Conservation (phyloP, 2,888 invertebrate genomes). For the Amphipoea lucens region DNA sequence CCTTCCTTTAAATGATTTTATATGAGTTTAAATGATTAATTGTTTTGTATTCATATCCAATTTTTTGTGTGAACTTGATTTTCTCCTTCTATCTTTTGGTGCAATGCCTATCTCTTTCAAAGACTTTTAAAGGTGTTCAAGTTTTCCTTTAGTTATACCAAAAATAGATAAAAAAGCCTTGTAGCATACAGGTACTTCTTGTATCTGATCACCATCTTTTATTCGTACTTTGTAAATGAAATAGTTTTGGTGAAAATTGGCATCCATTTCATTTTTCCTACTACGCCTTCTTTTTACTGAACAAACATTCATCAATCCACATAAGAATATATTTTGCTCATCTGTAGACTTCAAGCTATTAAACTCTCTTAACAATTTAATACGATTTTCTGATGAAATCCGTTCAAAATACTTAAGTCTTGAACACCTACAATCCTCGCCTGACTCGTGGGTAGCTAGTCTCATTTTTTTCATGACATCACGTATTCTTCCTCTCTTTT, state of each 20-base stretch:
- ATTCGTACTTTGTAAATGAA: neutral
- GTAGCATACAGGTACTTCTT: conserved; percentile 1
- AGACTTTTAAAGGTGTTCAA: neutral
- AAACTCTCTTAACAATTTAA: neutral
- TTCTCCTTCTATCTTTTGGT: neutral
- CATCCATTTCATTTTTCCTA: conserved; percentile 1
- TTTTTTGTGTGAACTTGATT: conserved; percentile 1
- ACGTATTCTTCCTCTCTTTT: neutral
- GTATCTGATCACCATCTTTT: neutral
- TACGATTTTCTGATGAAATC: neutral
- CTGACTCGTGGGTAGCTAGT: neutral
- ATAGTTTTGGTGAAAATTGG: conserved; percentile 1
- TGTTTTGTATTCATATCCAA: neutral
- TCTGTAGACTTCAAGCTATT: neutral
- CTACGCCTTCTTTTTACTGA: neutral
- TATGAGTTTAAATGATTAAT: too few species aligned
- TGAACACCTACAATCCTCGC: neutral
- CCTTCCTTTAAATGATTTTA: too few species aligned
- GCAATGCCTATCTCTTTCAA: neutral
- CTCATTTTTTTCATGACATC: neutral
- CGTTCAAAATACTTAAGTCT: too few species aligned
- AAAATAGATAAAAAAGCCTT: conserved; percentile 1
- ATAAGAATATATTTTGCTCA: neutral
- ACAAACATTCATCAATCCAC: conserved; percentile 3
- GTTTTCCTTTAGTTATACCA: neutral